These are phyloP conservation scores for Ochropleura leucogaster DNA, from an alignment of 2,888 invertebrate species.

Conservation along the genomic window DNA sequence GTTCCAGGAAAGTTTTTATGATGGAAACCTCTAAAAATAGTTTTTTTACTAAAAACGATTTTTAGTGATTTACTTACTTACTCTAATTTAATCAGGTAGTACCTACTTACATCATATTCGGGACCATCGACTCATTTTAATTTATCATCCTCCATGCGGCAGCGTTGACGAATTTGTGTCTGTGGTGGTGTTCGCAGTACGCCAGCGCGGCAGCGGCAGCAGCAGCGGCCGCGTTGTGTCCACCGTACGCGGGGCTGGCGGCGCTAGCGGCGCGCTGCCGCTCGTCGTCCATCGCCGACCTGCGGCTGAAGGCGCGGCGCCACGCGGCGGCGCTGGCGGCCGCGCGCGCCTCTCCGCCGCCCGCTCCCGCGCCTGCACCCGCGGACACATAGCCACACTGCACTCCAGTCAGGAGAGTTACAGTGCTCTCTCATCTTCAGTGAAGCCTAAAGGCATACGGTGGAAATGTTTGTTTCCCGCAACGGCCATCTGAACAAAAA, in stretches of 20 bases:
- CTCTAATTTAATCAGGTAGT: too few species aligned
- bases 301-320: constrained; percentile 97
- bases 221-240: constrained; percentile 92
- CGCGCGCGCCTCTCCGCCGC: constrained; percentile 81
- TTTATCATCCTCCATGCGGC: neutral
- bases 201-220: constrained; percentile 87
- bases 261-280: constrained; percentile 95
- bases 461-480: constrained; percentile 2
- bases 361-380: constrained; percentile 70
- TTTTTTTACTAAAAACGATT: too few species aligned
- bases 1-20: too few species aligned
- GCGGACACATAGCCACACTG: constrained; percentile 81
- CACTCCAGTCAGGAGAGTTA: constrained; percentile 7
- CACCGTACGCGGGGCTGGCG: constrained; percentile 93
- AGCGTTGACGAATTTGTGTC: neutral
- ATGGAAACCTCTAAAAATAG: too few species aligned
- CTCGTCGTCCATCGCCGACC: constrained; percentile 98
- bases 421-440: constrained; percentile 13
- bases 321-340: constrained; percentile 97
- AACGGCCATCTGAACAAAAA: constrained; percentile 9
- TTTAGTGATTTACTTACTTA: too few species aligned
- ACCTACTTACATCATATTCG: too few species aligned
- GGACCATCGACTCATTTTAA: neutral
- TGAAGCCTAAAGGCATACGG: constrained; percentile 21
- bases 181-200: constrained; percentile 74